Evolutionary conservation across 1,140 invertebrate species (phyloP), one percentile per base, ranked within the genome.

Genomic region (Mercenaria mercenaria): DNA sequence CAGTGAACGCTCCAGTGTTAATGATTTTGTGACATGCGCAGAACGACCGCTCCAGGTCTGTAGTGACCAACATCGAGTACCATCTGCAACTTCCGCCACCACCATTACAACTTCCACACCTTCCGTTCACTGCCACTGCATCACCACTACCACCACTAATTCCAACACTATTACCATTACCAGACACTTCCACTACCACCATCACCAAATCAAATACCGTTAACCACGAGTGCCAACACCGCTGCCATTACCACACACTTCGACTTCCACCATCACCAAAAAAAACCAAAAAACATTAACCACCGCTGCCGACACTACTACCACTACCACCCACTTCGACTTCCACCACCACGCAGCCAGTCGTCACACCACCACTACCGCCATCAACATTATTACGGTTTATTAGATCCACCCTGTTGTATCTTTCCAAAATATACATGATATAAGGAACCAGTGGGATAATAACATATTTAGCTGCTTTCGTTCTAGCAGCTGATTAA

Each of bases 91-190:
- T 67, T 74, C 50, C 64, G 2, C 80, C 64, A 83, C 80, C 64
- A 67, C 80, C 29, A 67, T 52, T 83, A 69, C 80, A 74, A 64
- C 80, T 83, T 29, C 80, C 64, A 67, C 80, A 74, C 72, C 80
- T 69, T 74, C 80, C 64, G 64, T 52, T 83, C 3, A 50, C 64
- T 11, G 52, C 64, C 72, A 50, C 64, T 74, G 52, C 64, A 83
- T 52, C 64, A 69, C 80, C 64, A 83, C 80, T 83, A 67, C 80
- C 64, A 83, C 80, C 10, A 61, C 80, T 83, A 69, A 1, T 83
- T 29, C 56, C 64, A 6, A 50, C 64, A 4, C 80, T 83, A 23
- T 52, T 72, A 39, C 80, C 64, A 3, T 39, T 83, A 4, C 80
- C 69, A 26, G 1, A 23, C 34, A 72, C 69, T 26, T 26, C 69